A percentile compares a stretch with the other conserved stretches of the same genome.
These are phyloP conservation scores for Paramormyrops hopkinsi DNA, from an alignment of 2,797 vertebrate species.

Conservation along the genomic window DNA sequence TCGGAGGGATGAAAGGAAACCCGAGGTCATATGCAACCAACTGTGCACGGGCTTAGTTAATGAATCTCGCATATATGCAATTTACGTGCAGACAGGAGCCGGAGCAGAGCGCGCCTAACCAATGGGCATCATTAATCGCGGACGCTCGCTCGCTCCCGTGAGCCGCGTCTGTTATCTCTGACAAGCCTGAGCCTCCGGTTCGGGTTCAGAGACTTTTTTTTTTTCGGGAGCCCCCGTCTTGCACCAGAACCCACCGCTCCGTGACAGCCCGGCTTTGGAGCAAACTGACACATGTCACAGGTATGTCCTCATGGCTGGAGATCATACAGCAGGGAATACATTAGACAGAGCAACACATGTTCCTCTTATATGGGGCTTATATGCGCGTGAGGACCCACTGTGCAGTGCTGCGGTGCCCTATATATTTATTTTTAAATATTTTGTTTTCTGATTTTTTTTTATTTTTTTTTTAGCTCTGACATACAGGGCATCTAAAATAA, in stretches of 20 bases:
- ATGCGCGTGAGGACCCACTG: background rate
- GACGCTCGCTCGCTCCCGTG: constrained; percentile 17
- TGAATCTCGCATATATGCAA: constrained; percentile 25
- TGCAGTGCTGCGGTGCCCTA: background rate
- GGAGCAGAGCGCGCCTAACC: constrained; percentile 19
- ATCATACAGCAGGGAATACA: background rate
- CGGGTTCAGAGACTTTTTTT: constrained; percentile 8
- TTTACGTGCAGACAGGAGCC: constrained; percentile 21
- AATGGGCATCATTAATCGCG: constrained; percentile 32
- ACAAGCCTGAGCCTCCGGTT: constrained; percentile 35
- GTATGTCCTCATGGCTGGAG: background rate
- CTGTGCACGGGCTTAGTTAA: constrained; percentile 10
- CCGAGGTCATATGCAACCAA: background rate
- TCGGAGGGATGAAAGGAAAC: background rate
- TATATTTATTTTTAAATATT: background rate
- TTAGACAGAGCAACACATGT: background rate
- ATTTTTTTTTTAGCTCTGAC: background rate
- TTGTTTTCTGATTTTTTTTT: background rate
- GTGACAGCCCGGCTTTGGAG: constrained; percentile 12
- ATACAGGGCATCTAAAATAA: background rate
- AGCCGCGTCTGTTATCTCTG: constrained; percentile 26
- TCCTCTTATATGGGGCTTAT: background rate
- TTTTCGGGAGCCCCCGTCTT: background rate
- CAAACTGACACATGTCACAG: constrained; percentile 20
- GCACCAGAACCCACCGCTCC: constrained; percentile 13